Evolutionary conservation across 1,140 invertebrate species (phyloP).

Genomic region (Drosophila pseudoananassae): DNA sequence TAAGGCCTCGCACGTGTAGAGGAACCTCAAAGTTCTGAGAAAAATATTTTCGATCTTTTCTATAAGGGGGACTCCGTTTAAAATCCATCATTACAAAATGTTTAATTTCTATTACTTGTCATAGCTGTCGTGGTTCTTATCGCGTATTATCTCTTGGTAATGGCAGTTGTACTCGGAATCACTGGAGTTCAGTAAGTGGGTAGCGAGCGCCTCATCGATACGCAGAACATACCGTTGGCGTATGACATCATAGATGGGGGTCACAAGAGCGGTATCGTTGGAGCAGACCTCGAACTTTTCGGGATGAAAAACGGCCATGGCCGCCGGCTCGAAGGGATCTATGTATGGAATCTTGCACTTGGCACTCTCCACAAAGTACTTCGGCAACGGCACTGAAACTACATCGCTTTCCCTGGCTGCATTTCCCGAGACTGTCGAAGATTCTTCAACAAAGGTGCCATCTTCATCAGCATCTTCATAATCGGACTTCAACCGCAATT

Average conservation of each 20-base stretch:
- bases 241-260: slow-evolving; percentile 48
- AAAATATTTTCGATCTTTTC: slow-evolving; percentile 47
- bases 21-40: slow-evolving; percentile 56
- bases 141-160: slow-evolving; percentile 56
- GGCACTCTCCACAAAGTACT: slow-evolving; percentile 44
- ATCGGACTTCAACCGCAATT: neutral
- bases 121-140: slow-evolving; percentile 39
- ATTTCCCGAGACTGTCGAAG: neutral
- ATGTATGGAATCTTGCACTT: slow-evolving; percentile 63
- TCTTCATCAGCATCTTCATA: neutral
- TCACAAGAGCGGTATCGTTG: slow-evolving; percentile 58
- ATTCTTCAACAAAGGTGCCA: neutral
- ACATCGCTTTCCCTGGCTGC: too few relatives aligned
- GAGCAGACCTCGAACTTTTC: slow-evolving; percentile 46
- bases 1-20: slow-evolving; percentile 48
- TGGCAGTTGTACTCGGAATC: slow-evolving; percentile 60
- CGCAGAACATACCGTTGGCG: slow-evolving; percentile 43
- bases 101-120: slow-evolving; percentile 36
- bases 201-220: slow-evolving; percentile 50
- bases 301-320: slow-evolving; percentile 23
- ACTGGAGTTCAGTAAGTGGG: slow-evolving; percentile 37
- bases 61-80: neutral
- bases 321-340: slow-evolving; percentile 51
- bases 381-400: neutral
- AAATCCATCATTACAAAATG: neutral